These are phyloP conservation scores for Xenops minutus DNA, from an alignment of 2,797 vertebrate species.

Conservation along the genomic window DNA sequence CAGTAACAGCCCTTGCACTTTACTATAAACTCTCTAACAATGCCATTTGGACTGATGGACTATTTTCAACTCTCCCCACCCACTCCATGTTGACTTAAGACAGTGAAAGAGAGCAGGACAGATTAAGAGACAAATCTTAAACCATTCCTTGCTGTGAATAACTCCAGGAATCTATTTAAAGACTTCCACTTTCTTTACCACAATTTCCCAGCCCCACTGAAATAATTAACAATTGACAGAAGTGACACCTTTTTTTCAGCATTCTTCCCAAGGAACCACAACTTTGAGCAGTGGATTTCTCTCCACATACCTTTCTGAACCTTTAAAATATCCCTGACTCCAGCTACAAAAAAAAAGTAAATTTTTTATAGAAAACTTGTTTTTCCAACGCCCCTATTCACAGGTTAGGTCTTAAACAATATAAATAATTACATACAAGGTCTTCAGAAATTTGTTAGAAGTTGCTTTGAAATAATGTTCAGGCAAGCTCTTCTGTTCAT, in stretches of 20 bases:
- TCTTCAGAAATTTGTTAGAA: neutral
- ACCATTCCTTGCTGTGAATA: neutral
- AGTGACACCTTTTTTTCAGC: neutral
- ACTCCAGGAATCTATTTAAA: neutral
- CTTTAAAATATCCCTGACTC: neutral
- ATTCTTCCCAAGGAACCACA: neutral
- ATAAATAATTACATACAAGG: neutral
- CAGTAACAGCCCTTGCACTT: neutral
- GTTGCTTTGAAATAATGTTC: neutral
- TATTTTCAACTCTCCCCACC: neutral
- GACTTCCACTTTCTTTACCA: neutral
- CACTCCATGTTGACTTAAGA: accelerated
- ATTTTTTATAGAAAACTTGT: neutral
- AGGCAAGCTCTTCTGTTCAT: neutral
- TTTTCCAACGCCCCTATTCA: neutral
- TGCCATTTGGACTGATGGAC: neutral
- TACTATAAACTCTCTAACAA: neutral
- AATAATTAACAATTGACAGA: neutral
- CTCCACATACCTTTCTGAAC: neutral
- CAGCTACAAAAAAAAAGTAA: neutral
- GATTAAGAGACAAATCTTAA: neutral
- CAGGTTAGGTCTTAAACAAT: neutral
- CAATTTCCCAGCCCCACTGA: neutral
- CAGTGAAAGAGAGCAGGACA: neutral
- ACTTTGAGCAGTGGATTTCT: neutral